phyloP scores from a whole-genome alignment of 2,797 vertebrate genomes.

The Schizothorax lantsangensis region DNA sequence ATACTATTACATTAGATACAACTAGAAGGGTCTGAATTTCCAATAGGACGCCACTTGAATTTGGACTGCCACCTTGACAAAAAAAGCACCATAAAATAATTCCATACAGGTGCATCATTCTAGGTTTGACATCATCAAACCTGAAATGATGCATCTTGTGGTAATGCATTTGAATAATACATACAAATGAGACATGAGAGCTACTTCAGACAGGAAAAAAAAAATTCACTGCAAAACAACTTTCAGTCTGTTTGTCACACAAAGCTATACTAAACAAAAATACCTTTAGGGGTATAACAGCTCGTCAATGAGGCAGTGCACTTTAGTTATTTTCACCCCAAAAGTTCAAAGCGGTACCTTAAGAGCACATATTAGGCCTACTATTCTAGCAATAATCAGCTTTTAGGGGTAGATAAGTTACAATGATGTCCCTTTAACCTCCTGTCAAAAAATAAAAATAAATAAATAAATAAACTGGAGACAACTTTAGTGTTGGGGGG shows the following conservation, averaged over 20 bases:
- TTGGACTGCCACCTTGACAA: neutral
- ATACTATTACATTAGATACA: neutral
- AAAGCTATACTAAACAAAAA: neutral
- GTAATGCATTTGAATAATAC: conserved; percentile 21
- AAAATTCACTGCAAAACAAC: neutral
- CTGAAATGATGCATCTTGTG: neutral
- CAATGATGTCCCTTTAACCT: neutral
- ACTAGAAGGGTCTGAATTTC: neutral
- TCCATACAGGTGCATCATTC: conserved; percentile 1
- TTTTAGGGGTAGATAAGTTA: neutral
- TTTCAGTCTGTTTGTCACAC: neutral
- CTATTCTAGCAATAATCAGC: neutral
- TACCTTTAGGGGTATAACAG: neutral
- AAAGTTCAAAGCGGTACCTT: neutral
- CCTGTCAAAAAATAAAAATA: neutral
- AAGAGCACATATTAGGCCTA: too few relatives aligned
- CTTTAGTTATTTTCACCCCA: neutral
- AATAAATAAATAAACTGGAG: neutral
- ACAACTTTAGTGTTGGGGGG: neutral
- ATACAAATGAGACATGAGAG: conserved; percentile 10
- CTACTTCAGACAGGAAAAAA: conserved; percentile 1
- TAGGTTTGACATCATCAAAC: conserved; percentile 18
- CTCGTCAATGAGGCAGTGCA: neutral
- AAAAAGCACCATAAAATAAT: neutral
- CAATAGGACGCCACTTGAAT: neutral